These are phyloP conservation scores for Scaptomyza flava DNA, from an alignment of 2,888 invertebrate species.

Conservation along the genomic window DNA sequence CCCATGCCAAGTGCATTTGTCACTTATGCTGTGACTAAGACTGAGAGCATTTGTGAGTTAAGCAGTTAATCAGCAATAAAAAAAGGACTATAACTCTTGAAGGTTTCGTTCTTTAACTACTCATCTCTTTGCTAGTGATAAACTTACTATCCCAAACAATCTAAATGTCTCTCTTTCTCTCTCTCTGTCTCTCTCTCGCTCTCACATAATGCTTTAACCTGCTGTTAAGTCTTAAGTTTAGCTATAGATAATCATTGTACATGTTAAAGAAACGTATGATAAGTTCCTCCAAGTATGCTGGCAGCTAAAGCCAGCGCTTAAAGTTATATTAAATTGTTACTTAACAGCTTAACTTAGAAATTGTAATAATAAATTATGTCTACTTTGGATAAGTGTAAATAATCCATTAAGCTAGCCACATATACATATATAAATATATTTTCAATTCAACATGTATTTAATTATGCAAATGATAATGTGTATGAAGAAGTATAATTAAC, in stretches of 20 bases:
- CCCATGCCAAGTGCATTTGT: conserved; percentile 27
- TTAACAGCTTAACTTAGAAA: conserved; percentile 40
- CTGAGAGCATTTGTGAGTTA: conserved; percentile 57
- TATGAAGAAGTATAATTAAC: conserved; percentile 34
- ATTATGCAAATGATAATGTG: conserved; percentile 64
- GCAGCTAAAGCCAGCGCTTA: conserved; percentile 53
- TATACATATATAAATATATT: conserved; percentile 1
- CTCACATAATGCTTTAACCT: conserved; percentile 30
- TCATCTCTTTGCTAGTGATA: conserved; percentile 70
- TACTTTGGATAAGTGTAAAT: conserved; percentile 46
- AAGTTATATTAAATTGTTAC: conserved; percentile 45
- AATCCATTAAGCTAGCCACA: conserved; percentile 31
- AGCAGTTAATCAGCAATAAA: conserved; percentile 18
- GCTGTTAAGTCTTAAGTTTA: conserved; percentile 36
- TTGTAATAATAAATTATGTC: conserved; percentile 33
- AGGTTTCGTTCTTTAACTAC: conserved; percentile 55
- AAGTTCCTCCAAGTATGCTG: conserved; percentile 75
- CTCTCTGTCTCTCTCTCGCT: conserved; percentile 17
- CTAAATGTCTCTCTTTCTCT: conserved; percentile 10
- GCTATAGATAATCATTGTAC: conserved; percentile 63
- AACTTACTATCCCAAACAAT: conserved; percentile 49
- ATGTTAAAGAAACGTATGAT: conserved; percentile 71
- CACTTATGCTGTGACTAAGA: conserved; percentile 51
- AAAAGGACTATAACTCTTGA: conserved; percentile 1
- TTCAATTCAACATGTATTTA: conserved; percentile 38